Conservation (phyloP, 2,888 invertebrate genomes). For the Synanthedon tipuliformis region DNA sequence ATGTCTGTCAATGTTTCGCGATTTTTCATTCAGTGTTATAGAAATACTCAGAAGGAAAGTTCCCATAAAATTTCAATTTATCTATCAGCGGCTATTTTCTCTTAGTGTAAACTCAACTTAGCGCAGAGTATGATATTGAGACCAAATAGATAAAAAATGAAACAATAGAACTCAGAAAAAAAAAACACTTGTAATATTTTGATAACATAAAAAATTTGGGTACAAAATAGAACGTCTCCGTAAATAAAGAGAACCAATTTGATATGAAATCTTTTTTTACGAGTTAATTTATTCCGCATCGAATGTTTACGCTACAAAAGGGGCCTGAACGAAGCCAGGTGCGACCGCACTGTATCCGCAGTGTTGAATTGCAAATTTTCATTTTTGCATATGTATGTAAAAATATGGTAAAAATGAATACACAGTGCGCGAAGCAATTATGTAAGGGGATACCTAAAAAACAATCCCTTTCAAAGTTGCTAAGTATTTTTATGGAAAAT, state of each 20-base stretch:
- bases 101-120: too few relatives aligned
- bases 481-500: background rate
- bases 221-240: too few relatives aligned
- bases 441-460: background rate
- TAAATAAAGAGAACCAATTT: background rate
- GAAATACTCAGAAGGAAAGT: too few relatives aligned
- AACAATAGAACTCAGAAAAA: too few relatives aligned
- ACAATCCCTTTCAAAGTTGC: background rate
- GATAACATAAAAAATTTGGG: too few relatives aligned
- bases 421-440: background rate
- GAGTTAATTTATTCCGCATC: background rate
- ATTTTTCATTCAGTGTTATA: too few relatives aligned
- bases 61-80: too few relatives aligned
- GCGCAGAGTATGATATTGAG: too few relatives aligned
- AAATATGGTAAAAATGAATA: background rate
- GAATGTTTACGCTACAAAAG: background rate
- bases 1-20: too few relatives aligned
- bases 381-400: slow-evolving; percentile 1
- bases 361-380: slow-evolving; percentile 2
- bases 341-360: slow-evolving; percentile 1
- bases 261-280: background rate
- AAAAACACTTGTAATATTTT: too few relatives aligned
- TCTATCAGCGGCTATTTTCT: too few relatives aligned
- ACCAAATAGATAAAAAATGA: too few relatives aligned
- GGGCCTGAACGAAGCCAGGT: background rate